phyloP scores from a whole-genome alignment of 2,113 vertebrate species.

The Hemiprocne comata region DNA sequence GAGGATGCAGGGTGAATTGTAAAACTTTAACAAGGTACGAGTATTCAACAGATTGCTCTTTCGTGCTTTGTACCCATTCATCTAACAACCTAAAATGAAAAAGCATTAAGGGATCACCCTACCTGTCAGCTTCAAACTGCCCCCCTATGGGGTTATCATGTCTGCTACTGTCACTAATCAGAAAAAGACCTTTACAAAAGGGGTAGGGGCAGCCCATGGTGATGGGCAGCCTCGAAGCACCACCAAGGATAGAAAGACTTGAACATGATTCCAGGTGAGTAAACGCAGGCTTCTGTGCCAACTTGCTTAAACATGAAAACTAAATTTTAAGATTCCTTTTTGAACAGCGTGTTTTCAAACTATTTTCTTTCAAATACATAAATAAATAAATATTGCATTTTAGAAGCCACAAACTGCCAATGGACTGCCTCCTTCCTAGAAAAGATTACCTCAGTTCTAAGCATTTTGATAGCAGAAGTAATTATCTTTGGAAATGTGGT shows the following conservation, averaged over 20 bases:
- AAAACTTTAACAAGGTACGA: not conserved
- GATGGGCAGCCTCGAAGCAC: not conserved
- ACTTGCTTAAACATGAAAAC: not conserved
- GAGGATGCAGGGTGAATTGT: not conserved
- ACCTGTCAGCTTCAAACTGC: not conserved
- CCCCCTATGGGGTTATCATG: not conserved
- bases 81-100: not conserved
- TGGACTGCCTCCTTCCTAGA: not conserved
- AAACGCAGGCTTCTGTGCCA: not conserved
- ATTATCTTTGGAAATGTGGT: not conserved
- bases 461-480: rapidly evolving
- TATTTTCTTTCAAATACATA: not conserved
- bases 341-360: not conserved
- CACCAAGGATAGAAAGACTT: not conserved
- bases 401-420: not conserved
- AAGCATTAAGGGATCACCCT: not conserved
- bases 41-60: not conserved
- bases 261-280: not conserved
- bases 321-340: not conserved
- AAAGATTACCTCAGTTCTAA: not conserved
- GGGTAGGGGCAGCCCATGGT: not conserved
- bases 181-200: not conserved
- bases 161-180: not conserved
- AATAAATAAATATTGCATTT: not conserved
- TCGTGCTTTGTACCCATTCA: not conserved